These are phyloP conservation scores for Sparidentex hasta DNA, from an alignment of 2,797 vertebrate genomes.

Conservation along the genomic window DNA sequence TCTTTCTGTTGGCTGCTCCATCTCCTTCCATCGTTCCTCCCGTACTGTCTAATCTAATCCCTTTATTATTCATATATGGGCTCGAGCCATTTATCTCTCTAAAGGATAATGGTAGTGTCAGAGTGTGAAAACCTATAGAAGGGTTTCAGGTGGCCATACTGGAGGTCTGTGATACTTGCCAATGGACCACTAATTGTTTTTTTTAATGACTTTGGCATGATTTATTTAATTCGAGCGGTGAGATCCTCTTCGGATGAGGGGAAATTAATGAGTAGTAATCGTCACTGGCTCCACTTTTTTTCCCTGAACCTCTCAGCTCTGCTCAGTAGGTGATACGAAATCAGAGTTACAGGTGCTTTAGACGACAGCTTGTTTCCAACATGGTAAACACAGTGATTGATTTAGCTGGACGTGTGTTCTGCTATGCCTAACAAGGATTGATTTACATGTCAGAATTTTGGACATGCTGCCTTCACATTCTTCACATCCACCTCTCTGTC, in stretches of 20 bases:
- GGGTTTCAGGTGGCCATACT: conserved; percentile 1
- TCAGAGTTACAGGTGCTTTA: not conserved
- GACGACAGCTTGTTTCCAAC: not conserved
- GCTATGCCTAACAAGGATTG: not conserved
- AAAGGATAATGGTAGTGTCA: conserved; percentile 21
- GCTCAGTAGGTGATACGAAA: not conserved
- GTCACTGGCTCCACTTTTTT: not conserved
- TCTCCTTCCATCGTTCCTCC: conserved; percentile 11
- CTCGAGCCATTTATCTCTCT: conserved; percentile 18
- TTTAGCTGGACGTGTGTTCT: not conserved
- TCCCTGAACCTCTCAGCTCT: not conserved
- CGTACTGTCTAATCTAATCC: conserved; percentile 21
- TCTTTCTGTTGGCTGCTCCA: conserved; percentile 11
- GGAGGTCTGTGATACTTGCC: not conserved
- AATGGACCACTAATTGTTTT: not conserved
- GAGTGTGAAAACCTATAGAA: conserved; percentile 12
- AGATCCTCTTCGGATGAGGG: not conserved
- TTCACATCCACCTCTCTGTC: no score
- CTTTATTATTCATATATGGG: conserved; percentile 36
- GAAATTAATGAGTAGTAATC: not conserved
- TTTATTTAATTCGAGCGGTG: not conserved
- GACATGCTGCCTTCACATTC: not conserved
- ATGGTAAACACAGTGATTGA: not conserved
- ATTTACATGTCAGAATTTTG: not conserved
- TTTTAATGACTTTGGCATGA: not conserved